phyloP scores from a whole-genome alignment of 2,888 invertebrate genomes.

The Capitulum mitella region DNA sequence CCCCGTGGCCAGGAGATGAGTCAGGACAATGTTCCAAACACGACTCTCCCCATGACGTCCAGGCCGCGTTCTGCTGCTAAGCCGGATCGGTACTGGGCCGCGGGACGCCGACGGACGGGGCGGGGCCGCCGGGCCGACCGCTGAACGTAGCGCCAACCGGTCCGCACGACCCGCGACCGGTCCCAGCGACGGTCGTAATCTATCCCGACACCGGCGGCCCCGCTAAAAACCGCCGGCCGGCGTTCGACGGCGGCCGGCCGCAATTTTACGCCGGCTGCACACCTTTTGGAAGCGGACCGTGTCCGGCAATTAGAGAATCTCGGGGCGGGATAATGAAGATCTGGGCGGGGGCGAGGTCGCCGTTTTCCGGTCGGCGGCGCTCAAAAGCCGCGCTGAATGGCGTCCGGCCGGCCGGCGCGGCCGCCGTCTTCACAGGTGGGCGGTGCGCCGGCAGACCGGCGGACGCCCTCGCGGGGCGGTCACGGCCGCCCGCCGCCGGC shows the following conservation, averaged over 20 bases:
- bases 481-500: constrained; percentile 56
- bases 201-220: constrained; percentile 53
- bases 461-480: constrained; percentile 58
- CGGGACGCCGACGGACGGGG: too few relatives aligned
- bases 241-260: constrained; percentile 53
- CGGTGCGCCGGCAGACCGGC: constrained; percentile 51
- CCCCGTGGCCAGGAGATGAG: too few relatives aligned
- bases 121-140: too few relatives aligned
- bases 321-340: constrained; percentile 58
- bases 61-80: too few relatives aligned
- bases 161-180: too few relatives aligned
- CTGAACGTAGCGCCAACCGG: too few relatives aligned
- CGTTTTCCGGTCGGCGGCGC: constrained; percentile 29
- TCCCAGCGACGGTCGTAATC: too few relatives aligned
- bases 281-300: constrained; percentile 60
- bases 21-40: too few relatives aligned
- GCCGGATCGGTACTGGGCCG: too few relatives aligned
- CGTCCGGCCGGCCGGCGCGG: constrained; percentile 58
- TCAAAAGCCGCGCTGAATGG: constrained; percentile 45
- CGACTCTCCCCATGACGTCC: too few relatives aligned
- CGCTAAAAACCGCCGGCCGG: constrained; percentile 46
- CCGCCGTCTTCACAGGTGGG: constrained; percentile 47
- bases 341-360: constrained; percentile 54
- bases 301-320: constrained; percentile 64
- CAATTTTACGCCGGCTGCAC: constrained; percentile 62